A percentile compares a stretch with the other conserved stretches of the same genome.
Evolutionary conservation across 1,140 invertebrate genomes (phyloP).

Genomic region (Dolichoris vasculosae): DNA sequence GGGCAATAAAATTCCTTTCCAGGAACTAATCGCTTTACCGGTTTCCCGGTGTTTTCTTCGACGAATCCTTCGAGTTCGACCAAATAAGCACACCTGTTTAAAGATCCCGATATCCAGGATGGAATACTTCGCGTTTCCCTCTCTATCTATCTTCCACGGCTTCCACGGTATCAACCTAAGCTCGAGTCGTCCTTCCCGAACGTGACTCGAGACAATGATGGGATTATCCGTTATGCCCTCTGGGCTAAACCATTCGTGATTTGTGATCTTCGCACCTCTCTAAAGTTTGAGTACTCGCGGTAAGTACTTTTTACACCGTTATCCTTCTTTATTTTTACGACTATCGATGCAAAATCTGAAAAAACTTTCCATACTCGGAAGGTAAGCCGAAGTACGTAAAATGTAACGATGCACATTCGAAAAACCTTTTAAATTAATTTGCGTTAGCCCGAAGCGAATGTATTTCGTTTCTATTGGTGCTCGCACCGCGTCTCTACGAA

Average conservation of each 20-base stretch:
- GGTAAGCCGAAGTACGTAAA: background rate
- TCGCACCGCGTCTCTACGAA: no score
- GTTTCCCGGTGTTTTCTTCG: conserved; percentile 53
- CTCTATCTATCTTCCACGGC: conserved; percentile 43
- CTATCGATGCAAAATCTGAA: no score
- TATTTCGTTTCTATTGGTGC: background rate
- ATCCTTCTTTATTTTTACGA: background rate
- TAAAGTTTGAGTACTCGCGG: background rate
- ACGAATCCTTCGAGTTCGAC: background rate
- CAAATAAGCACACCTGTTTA: conserved; percentile 40
- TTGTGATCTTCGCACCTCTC: background rate
- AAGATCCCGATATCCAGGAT: conserved; percentile 26
- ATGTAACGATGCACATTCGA: background rate
- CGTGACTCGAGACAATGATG: conserved; percentile 56
- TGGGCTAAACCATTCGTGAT: conserved; percentile 1
- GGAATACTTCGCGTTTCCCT: conserved; percentile 36
- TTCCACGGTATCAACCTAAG: background rate
- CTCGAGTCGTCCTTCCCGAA: conserved; percentile 52
- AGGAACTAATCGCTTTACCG: conserved; percentile 60
- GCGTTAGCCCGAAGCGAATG: background rate
- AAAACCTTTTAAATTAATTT: background rate
- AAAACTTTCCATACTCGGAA: background rate
- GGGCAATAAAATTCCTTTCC: conserved; percentile 58
- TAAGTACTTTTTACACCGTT: background rate
- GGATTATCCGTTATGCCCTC: conserved; percentile 56